Base-by-base conservation (phyloP, 2,113 vertebrate genomes). In the Dendropsophus ebraccatus region DNA sequence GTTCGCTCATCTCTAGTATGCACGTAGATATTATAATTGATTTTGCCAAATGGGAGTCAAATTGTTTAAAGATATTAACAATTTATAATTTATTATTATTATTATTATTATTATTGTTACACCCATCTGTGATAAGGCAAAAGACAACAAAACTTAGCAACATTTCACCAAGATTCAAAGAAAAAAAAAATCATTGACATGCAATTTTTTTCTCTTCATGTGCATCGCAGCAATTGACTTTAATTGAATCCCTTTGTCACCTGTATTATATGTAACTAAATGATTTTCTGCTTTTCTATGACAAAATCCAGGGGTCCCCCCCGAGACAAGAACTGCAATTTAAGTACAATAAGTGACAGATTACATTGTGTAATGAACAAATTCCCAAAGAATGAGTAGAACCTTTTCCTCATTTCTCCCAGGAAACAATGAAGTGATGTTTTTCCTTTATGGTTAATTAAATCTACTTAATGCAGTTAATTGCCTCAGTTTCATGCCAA, bases 401-500 rank as follows among this genome's bases (percentile, higher is more conserved):
- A 85, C 28, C 49, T 37, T 50, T 80, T 73, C 19, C 65, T 58
- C 19, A 28, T 54, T 49, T 70, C 79, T 79, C 54, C 72, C 77
- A 81, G 50, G 77, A 35, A 52, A 81, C 70, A 81, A 81, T 35
- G 54, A 45, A 74, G 77, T 62, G 52, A 74, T 87, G 78, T 60
- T 62, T 62, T 65, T 25, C 60, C 77, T 50, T 81, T 73, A 87
- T 81, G 85, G 65, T 74, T 87, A 87, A 87, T 81, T 87, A 81
- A 73, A 87, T 81, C 85, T 87, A 74, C 50, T 81, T 80, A 81
- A 81, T 72, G n/a, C 35, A 73, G 30, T 74, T 86, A 81, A 87
- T 87, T 74, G 69, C 69, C 1, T 62, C 25, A n/a, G 77, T 81
- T 74, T 81, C 85, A 62, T 74, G 77, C 78, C 77, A 87, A 70